Conservation (phyloP, 2,888 invertebrate genomes). For the Eremobia ochroleuca region DNA sequence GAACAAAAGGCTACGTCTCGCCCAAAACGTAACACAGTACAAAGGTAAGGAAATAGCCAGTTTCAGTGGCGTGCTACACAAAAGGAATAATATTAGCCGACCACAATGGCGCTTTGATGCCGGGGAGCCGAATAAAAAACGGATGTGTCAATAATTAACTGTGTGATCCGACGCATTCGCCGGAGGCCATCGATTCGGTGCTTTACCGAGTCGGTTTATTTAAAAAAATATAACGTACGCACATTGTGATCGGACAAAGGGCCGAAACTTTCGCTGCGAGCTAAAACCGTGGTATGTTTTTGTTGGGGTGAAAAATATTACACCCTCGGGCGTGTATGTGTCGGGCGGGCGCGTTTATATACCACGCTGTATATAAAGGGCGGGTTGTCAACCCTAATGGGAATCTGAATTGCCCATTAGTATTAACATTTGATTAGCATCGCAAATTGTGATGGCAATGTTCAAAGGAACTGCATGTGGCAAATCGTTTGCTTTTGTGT, state of each 20-base stretch:
- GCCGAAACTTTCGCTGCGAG: constrained; percentile 78
- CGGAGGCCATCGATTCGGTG: constrained; percentile 85
- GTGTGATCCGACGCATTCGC: constrained; percentile 85
- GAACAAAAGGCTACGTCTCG: constrained; percentile 75
- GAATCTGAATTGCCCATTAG: constrained; percentile 74
- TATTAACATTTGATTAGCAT: constrained; percentile 73
- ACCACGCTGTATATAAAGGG: constrained; percentile 64
- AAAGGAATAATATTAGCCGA: constrained; percentile 82
- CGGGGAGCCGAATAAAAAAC: constrained; percentile 83
- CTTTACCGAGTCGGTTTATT: constrained; percentile 79
- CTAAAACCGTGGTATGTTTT: constrained; percentile 80
- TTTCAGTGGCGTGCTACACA: constrained; percentile 76
- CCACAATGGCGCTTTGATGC: constrained; percentile 80
- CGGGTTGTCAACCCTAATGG: constrained; percentile 66
- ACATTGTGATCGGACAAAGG: constrained; percentile 84
- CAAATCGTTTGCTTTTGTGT: constrained; percentile 30
- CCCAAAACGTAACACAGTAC: constrained; percentile 75
- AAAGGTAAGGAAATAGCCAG: constrained; percentile 87
- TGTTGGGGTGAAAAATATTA: constrained; percentile 90
- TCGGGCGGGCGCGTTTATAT: constrained; percentile 69
- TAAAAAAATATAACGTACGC: constrained; percentile 78
- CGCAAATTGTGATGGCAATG: constrained; percentile 56
- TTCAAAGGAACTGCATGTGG: constrained; percentile 57
- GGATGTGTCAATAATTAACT: constrained; percentile 91
- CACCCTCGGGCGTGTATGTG: constrained; percentile 86